Evolutionary conservation across 2,888 invertebrate genomes (phyloP).

Genomic region (Clostera curtula): DNA sequence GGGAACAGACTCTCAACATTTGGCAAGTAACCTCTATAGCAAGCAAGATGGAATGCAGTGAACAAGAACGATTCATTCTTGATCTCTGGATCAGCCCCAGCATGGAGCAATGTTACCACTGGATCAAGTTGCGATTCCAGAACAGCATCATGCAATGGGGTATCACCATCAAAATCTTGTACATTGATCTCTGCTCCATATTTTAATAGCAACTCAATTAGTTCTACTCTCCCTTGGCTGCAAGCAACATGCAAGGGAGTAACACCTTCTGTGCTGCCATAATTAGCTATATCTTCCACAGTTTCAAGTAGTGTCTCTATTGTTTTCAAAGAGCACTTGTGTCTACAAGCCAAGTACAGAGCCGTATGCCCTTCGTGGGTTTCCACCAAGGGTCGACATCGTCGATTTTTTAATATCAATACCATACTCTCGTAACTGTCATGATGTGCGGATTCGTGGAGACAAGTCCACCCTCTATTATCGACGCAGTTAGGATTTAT

Average conservation of each 20-base stretch:
- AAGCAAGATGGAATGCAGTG: slow-evolving; percentile 62
- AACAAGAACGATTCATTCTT: no score
- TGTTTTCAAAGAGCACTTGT: slow-evolving; percentile 42
- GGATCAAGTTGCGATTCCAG: slow-evolving; percentile 38
- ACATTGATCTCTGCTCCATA: slow-evolving; percentile 57
- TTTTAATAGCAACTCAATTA: slow-evolving; percentile 50
- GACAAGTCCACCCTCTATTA: slow-evolving; percentile 70
- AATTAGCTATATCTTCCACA: slow-evolving; percentile 53
- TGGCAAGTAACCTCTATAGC: slow-evolving; percentile 47
- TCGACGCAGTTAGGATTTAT: slow-evolving; percentile 64
- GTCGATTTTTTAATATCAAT: slow-evolving; percentile 46
- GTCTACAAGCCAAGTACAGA: slow-evolving; percentile 57
- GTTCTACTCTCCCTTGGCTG: slow-evolving; percentile 49
- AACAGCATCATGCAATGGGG: slow-evolving; percentile 63
- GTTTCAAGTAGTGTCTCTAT: slow-evolving; percentile 48
- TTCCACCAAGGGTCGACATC: slow-evolving; percentile 47
- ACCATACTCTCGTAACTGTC: slow-evolving; percentile 52
- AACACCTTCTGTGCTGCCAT: slow-evolving; percentile 60
- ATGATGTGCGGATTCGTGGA: slow-evolving; percentile 66
- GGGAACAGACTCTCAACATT: slow-evolving; percentile 43
- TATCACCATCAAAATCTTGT: slow-evolving; percentile 67
- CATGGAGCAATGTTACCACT: slow-evolving; percentile 46
- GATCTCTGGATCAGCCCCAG: slow-evolving; percentile 56
- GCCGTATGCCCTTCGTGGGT: slow-evolving; percentile 69
- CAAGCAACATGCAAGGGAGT: slow-evolving; percentile 61